Evolutionary conservation across 2,797 vertebrate genomes (phyloP), one percentile per base, ranked within the genome.

Genomic region (Gallinago stenura): DNA sequence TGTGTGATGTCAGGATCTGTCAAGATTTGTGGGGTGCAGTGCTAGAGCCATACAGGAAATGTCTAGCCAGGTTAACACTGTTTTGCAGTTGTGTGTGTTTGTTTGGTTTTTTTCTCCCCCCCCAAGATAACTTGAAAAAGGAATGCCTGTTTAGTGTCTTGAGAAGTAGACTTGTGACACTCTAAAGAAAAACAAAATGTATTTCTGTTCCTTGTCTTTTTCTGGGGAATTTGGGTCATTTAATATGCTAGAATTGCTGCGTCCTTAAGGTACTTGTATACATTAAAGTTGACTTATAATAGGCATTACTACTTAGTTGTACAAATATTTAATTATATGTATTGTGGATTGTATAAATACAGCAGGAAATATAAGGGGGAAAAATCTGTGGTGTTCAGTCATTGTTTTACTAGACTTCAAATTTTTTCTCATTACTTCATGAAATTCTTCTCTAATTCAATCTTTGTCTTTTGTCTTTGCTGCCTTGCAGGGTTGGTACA

Each of bases 401-500:
- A 78, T 97, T 97, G 97, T 98, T 98, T 95, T 98, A 88, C 96
- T 97, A 98, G 89, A 97, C 97, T 98, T 98, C 96, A 97, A 97
- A 90, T 95, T 98, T 97, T 96, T 98, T 98, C 98, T 97, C 97
- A 93, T 97, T 94, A 37, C 97, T 79, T 96, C 95, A 60, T 98
- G 97, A 98, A 98, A 97, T 97, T 97, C 96, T 96, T 97, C 97
- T 98, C 98, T 99, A 99, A 98, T 98, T 98, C 97, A 98, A 98
- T 98, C 97, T 99, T 98, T 98, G 98, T 99, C 98, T 98, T 99
- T 98, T 99, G 98, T 99, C 98, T 99, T 99, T 99, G 98, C 98
- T 99, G 98, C 99, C 98, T 99, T 99, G 98, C 99, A 99, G 99
- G 99, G 99, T 98, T 99, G 97, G 98, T 98, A 98, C 98, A 98